Percentiles rank a stretch among this genome's conserved stretches.
These are phyloP conservation scores for Drosophila stalkeri DNA, from an alignment of 2,888 invertebrate species.

Conservation along the genomic window DNA sequence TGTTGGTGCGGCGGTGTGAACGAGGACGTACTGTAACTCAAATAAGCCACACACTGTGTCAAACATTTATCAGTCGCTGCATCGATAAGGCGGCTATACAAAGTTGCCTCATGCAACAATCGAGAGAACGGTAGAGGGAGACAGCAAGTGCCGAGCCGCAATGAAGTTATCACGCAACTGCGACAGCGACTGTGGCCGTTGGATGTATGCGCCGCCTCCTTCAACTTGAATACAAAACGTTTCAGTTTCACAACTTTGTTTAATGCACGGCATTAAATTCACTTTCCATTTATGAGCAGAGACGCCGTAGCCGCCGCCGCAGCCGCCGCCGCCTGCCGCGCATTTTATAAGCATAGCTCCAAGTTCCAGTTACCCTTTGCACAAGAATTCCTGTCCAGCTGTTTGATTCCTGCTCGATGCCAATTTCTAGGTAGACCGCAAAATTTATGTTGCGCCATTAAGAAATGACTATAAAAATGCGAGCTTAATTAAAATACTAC, in stretches of 20 bases:
- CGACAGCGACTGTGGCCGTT: neutral
- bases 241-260: slow-evolving; percentile 75
- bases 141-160: slow-evolving; percentile 27
- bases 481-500: slow-evolving; percentile 75
- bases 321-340: slow-evolving; percentile 53
- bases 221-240: slow-evolving; percentile 56
- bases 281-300: slow-evolving; percentile 64
- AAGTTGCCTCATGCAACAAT: slow-evolving; percentile 59
- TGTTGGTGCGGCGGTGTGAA: slow-evolving; percentile 5
- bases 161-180: slow-evolving; percentile 67
- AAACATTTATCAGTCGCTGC: slow-evolving; percentile 73
- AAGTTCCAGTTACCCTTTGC: slow-evolving; percentile 8
- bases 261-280: slow-evolving; percentile 72
- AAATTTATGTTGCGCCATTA: slow-evolving; percentile 73
- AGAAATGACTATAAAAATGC: slow-evolving; percentile 72
- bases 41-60: slow-evolving; percentile 73
- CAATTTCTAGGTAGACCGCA: slow-evolving; percentile 35
- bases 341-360: slow-evolving; percentile 48
- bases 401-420: neutral
- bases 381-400: neutral
- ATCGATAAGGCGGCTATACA: slow-evolving; percentile 72
- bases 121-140: neutral
- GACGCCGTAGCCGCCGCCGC: slow-evolving; percentile 26
- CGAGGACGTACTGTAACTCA: slow-evolving; percentile 53
- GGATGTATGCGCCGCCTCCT: slow-evolving; percentile 17